Conservation (phyloP, 2,113 vertebrate species). For the Ophthalmolycus amberensis region DNA sequence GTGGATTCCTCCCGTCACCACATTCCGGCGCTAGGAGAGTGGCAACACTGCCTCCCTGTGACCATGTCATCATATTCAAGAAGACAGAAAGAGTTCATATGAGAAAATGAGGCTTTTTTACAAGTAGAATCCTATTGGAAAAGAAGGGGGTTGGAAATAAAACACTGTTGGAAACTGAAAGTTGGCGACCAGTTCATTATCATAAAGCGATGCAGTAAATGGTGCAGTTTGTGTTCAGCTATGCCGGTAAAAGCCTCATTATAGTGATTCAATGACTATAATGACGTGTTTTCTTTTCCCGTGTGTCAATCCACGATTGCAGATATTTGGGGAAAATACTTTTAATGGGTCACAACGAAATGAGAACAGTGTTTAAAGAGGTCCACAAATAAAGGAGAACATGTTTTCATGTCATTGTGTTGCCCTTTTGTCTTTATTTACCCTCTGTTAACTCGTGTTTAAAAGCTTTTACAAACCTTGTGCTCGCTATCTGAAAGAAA, state of each 20-base stretch:
- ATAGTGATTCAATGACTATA: not conserved
- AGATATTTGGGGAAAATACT: not conserved
- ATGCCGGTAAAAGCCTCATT: slow-evolving; percentile 25
- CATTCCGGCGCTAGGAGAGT: slow-evolving; percentile 41
- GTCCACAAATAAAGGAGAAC: slow-evolving; percentile 2
- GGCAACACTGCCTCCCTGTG: slow-evolving; percentile 82
- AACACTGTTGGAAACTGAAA: not conserved
- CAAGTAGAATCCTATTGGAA: not conserved
- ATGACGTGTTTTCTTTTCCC: not conserved
- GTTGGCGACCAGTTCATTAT: not conserved
- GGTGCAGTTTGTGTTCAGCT: not conserved
- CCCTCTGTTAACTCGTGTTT: not conserved
- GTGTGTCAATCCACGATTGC: slow-evolving; percentile 3
- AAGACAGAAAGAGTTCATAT: not conserved
- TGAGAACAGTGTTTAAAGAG: slow-evolving; percentile 12
- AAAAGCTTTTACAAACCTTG: slow-evolving; percentile 7
- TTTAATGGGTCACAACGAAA: slow-evolving; percentile 20
- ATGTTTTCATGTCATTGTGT: slow-evolving; percentile 10
- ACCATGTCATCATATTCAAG: slow-evolving; percentile 18
- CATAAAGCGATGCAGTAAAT: slow-evolving; percentile 18
- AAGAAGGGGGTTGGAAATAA: slow-evolving; percentile 7
- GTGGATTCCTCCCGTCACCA: not conserved
- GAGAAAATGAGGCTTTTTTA: not conserved
- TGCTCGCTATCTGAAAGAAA: not conserved
- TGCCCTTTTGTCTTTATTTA: slow-evolving; percentile 18